These are phyloP conservation scores for Neopelma chrysocephalum DNA, from an alignment of 2,797 vertebrate species.

Conservation along the genomic window DNA sequence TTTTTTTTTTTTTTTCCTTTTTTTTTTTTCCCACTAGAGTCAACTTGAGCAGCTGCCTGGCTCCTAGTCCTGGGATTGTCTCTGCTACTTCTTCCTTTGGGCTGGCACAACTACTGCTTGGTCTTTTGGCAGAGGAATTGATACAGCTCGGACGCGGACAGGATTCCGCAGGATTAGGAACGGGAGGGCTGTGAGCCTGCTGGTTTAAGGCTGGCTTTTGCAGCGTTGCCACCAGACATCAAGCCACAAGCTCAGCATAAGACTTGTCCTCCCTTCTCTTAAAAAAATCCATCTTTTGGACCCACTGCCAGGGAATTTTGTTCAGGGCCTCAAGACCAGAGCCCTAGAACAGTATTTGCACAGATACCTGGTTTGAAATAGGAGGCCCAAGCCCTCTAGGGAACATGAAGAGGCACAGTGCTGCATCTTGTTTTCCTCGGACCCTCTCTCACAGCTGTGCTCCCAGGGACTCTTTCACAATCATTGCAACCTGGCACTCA, in stretches of 20 bases:
- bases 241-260: background rate
- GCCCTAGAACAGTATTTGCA: background rate
- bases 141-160: background rate
- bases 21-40: background rate
- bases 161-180: background rate
- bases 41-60: background rate
- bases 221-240: background rate
- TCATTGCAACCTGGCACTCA: accelerated
- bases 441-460: background rate
- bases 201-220: background rate
- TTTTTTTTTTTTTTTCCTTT: background rate
- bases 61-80: background rate
- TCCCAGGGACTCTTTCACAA: background rate
- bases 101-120: background rate
- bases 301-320: background rate
- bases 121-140: background rate
- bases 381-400: background rate
- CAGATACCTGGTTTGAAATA: background rate
- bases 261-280: background rate
- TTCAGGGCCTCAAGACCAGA: background rate
- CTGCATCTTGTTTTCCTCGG: background rate
- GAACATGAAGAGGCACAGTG: background rate
- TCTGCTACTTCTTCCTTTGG: background rate
- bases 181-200: background rate
- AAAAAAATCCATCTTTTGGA: background rate